Percentiles rank a stretch among this genome's conserved stretches.
phyloP scores from a whole-genome alignment of 2,797 vertebrate genomes.

The Gymnocypris eckloni region DNA sequence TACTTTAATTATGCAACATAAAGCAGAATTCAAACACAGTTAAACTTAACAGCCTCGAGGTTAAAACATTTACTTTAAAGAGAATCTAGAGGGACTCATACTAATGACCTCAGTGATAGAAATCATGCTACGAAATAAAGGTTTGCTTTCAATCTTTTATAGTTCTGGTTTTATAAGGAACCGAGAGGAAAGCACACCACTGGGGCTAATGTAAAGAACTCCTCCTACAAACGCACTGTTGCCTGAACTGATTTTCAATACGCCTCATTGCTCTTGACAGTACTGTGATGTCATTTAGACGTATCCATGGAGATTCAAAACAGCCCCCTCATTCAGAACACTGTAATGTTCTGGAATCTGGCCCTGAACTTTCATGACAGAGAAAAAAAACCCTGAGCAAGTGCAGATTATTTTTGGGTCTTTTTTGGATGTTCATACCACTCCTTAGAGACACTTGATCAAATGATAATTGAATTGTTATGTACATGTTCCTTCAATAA shows the following conservation, averaged over 20 bases:
- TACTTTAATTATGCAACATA: neutral
- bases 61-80: slow-evolving; percentile 53
- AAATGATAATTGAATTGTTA: slow-evolving; percentile 17
- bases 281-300: slow-evolving; percentile 56
- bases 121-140: slow-evolving; percentile 45
- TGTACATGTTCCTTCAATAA: slow-evolving; percentile 16
- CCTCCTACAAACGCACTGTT: slow-evolving; percentile 33
- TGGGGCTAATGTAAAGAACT: slow-evolving; percentile 49
- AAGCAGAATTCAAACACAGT: slow-evolving; percentile 1
- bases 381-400: neutral
- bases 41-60: slow-evolving; percentile 40
- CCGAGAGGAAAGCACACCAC: slow-evolving; percentile 45
- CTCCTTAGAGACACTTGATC: slow-evolving; percentile 4
- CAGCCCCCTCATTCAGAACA: slow-evolving; percentile 28
- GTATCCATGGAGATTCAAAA: slow-evolving; percentile 32
- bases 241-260: slow-evolving; percentile 47
- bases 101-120: slow-evolving; percentile 55
- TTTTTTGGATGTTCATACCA: slow-evolving; percentile 1
- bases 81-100: slow-evolving; percentile 28
- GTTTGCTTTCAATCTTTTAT: slow-evolving; percentile 54
- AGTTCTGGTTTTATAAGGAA: slow-evolving; percentile 35
- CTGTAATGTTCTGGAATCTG: slow-evolving; percentile 36
- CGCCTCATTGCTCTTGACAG: slow-evolving; percentile 42
- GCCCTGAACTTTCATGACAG: slow-evolving; percentile 24
- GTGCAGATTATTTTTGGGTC: slow-evolving; percentile 30